phyloP scores from a whole-genome alignment of 2,888 invertebrate genomes.

The Rhaphigaster nebulosa region DNA sequence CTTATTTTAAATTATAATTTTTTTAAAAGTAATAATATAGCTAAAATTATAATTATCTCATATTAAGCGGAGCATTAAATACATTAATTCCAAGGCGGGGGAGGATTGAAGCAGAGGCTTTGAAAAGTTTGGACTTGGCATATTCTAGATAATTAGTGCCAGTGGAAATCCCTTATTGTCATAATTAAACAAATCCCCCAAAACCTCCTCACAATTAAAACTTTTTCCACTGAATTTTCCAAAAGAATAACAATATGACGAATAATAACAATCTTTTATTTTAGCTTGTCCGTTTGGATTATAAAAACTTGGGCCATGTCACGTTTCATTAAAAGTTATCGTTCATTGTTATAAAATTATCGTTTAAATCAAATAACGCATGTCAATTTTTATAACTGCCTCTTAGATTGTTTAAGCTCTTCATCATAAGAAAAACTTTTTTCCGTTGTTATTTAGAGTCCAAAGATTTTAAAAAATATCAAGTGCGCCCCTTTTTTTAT shows the following conservation, averaged over 20 bases:
- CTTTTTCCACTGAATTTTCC: background rate
- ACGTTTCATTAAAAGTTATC: too few species aligned
- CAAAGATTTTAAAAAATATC: too few species aligned
- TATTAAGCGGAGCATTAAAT: background rate
- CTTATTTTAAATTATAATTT: too few species aligned
- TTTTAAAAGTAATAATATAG: background rate
- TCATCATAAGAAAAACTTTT: too few species aligned
- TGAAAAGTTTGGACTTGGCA: background rate
- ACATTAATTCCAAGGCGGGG: background rate
- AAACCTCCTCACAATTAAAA: constrained; percentile 4
- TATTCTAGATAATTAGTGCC: background rate
- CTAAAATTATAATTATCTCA: background rate
- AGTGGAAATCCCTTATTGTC: background rate
- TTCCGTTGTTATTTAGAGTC: too few species aligned
- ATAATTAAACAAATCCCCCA: background rate
- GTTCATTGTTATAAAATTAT: too few species aligned
- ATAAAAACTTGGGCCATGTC: too few species aligned
- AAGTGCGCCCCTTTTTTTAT: too few species aligned
- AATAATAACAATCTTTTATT: background rate
- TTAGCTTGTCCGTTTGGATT: background rate
- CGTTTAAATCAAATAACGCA: too few species aligned
- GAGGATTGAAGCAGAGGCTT: background rate
- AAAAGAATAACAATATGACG: background rate
- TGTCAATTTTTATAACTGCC: too few species aligned
- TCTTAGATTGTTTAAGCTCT: too few species aligned